Percentiles rank a stretch among this genome's conserved stretches.
Evolutionary conservation across 2,888 invertebrate genomes (phyloP).

Genomic region (Tribolium freemani): DNA sequence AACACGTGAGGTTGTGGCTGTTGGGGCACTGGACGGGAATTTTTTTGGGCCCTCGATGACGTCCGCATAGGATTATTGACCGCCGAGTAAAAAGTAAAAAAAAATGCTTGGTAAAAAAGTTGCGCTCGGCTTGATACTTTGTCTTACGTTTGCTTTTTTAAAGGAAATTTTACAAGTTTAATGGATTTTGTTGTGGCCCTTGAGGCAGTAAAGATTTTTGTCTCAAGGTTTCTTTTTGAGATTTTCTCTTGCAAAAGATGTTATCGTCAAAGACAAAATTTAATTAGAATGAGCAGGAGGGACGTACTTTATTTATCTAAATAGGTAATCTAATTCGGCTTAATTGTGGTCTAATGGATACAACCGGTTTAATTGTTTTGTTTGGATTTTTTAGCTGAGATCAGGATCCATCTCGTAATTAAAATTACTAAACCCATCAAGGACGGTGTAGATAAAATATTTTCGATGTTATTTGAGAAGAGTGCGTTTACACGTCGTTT

Average conservation of each 20-base stretch:
- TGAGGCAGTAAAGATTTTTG: background rate
- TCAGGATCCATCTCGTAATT: background rate
- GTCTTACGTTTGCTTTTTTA: background rate
- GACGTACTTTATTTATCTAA: slow-evolving; percentile 1
- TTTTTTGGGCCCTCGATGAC: slow-evolving; percentile 3
- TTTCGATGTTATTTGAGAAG: background rate
- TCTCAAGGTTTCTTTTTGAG: background rate
- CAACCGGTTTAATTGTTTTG: slow-evolving; percentile 29
- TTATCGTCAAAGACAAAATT: background rate
- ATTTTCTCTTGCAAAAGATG: too few species aligned
- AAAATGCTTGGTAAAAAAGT: background rate
- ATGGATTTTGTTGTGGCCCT: background rate
- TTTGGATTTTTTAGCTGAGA: slow-evolving; percentile 6
- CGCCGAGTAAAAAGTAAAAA: slow-evolving; percentile 3
- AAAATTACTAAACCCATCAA: slow-evolving; percentile 1
- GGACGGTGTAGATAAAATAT: background rate
- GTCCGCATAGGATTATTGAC: slow-evolving; percentile 26
- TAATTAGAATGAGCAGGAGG: background rate
- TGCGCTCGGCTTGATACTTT: slow-evolving; percentile 15
- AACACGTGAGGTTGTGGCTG: slow-evolving; percentile 24
- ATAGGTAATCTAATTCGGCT: slow-evolving; percentile 25
- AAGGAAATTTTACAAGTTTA: background rate
- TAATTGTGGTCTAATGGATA: slow-evolving; percentile 25
- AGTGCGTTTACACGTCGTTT: background rate
- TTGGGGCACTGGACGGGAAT: background rate